These are phyloP conservation scores for Ethmia dodecea DNA, from an alignment of 2,888 invertebrate genomes.

Conservation along the genomic window DNA sequence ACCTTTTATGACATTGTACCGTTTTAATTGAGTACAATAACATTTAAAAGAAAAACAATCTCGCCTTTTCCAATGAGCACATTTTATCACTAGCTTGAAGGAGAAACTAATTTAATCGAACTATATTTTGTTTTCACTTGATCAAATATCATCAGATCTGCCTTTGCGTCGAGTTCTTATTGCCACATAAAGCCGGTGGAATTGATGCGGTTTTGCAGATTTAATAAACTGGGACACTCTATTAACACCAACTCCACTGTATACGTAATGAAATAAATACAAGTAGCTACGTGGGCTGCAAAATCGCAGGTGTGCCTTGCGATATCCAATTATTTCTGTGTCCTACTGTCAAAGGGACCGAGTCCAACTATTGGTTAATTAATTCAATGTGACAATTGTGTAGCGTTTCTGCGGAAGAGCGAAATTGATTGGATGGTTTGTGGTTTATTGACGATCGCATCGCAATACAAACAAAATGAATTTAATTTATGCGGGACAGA, in stretches of 20 bases:
- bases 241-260: constrained; percentile 12
- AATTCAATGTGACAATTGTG: constrained; percentile 9
- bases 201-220: constrained; percentile 9
- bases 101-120: no score
- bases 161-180: no score
- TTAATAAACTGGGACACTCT: constrained; percentile 12
- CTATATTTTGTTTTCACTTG: no score
- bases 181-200: no score
- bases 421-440: constrained; percentile 9
- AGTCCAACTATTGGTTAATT: constrained; percentile 19
- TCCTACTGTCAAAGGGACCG: constrained; percentile 11
- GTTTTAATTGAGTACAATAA: no score
- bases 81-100: no score
- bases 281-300: constrained; percentile 13
- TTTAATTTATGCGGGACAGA: no score
- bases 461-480: no score
- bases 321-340: constrained; percentile 19
- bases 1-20: no score
- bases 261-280: constrained; percentile 18
- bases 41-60: no score
- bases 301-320: constrained; percentile 9
- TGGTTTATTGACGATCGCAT: constrained; percentile 5
- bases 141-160: no score
- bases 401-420: constrained; percentile 1
- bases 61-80: no score